Conservation (phyloP, 2,113 vertebrate species). For the Notechis scutatus region DNA sequence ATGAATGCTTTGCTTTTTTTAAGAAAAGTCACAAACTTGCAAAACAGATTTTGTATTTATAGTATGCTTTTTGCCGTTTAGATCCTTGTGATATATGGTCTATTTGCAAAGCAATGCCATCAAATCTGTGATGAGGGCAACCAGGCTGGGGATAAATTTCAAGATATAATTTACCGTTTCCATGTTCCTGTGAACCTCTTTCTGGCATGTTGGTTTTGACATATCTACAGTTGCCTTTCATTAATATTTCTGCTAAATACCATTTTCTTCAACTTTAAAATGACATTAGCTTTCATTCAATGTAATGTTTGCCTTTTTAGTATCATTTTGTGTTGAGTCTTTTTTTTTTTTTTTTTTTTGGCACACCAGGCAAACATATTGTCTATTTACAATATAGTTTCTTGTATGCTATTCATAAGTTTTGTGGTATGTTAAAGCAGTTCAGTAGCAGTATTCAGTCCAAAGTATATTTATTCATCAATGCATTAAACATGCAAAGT, state of each 20-base stretch:
- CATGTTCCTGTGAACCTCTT: not conserved
- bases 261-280: not conserved
- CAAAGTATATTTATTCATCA: not conserved
- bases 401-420: not conserved
- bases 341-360: not conserved
- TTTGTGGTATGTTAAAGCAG: not conserved
- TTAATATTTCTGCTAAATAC: not conserved
- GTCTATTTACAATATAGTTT: not conserved
- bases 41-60: not conserved
- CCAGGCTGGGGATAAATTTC: not conserved
- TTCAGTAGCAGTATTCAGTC: not conserved
- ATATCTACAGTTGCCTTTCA: not conserved
- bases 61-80: not conserved
- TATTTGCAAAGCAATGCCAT: not conserved
- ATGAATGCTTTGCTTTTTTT: not conserved
- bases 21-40: not conserved
- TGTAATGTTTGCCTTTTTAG: not conserved
- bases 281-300: not conserved
- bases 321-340: not conserved
- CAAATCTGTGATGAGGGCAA: not conserved
- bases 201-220: not conserved
- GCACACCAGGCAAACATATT: not conserved
- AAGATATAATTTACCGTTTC: not conserved
- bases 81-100: not conserved
- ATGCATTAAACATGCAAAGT: not conserved